Conservation (phyloP, 35 echinoderm and acorn worm genomes). For the Heliocidaris erythrogramma region DNA sequence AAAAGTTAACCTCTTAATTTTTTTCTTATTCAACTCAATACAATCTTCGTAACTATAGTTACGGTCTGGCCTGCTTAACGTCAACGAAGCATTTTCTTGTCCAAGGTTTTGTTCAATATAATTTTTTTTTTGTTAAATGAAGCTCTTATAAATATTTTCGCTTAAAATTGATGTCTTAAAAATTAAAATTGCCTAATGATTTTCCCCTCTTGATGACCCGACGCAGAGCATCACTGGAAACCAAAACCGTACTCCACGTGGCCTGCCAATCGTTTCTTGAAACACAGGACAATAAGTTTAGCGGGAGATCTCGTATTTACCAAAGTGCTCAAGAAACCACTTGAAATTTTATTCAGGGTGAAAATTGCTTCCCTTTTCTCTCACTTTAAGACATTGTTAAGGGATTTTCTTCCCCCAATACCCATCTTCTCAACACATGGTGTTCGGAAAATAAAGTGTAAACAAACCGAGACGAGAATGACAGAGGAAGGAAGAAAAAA, state of each 20-base stretch:
- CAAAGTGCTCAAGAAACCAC: slow-evolving; percentile 40
- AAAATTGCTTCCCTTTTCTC: slow-evolving; percentile 49
- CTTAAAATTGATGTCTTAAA: too few relatives aligned
- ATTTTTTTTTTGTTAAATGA: too few relatives aligned
- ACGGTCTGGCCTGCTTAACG: too few relatives aligned
- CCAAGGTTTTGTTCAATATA: too few relatives aligned
- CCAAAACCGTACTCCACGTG: neutral
- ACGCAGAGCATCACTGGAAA: neutral
- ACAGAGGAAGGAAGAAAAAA: neutral
- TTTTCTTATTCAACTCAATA: too few relatives aligned
- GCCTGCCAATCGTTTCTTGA: neutral
- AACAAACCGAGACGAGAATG: neutral
- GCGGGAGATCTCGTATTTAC: slow-evolving; percentile 17
- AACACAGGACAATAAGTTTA: slow-evolving; percentile 15
- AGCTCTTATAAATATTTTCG: too few relatives aligned
- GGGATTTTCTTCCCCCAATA: slow-evolving; percentile 15
- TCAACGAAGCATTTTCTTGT: too few relatives aligned
- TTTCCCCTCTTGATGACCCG: too few relatives aligned
- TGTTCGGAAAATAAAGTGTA: neutral
- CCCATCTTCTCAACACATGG: slow-evolving; percentile 22
- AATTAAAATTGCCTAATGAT: too few relatives aligned
- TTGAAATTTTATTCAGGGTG: slow-evolving; percentile 37
- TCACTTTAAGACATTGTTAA: slow-evolving; percentile 43
- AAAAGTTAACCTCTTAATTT: too few relatives aligned
- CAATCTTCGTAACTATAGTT: too few relatives aligned